These are phyloP conservation scores for Brachyalestes nurse DNA, from an alignment of 2,797 vertebrate species.

Conservation along the genomic window DNA sequence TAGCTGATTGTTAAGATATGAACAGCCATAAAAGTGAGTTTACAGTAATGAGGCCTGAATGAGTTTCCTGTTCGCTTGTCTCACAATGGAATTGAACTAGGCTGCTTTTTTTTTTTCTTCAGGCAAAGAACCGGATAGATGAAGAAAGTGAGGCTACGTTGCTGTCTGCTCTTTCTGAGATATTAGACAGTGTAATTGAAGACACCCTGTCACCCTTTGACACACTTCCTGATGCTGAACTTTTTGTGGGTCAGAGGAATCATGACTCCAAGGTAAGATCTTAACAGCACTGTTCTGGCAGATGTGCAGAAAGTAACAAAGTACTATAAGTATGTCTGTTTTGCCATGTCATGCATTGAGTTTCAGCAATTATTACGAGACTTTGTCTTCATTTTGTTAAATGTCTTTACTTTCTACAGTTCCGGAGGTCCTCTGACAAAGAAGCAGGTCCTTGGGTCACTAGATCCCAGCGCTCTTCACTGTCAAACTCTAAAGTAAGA, in stretches of 20 bases:
- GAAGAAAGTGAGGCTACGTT: conserved; percentile 87
- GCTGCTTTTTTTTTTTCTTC: neutral
- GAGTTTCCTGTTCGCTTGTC: no score
- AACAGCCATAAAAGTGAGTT: no score
- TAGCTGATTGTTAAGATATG: no score
- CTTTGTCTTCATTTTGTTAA: neutral
- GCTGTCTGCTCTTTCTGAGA: conserved; percentile 90
- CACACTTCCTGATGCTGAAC: conserved; percentile 84
- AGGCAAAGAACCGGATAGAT: conserved; percentile 77
- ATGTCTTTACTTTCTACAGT: conserved; percentile 1
- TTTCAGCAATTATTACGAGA: neutral
- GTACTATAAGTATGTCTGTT: neutral
- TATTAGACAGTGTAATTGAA: conserved; percentile 91
- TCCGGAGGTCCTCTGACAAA: conserved; percentile 28
- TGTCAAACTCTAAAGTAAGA: conserved; percentile 34
- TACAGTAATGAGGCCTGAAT: no score
- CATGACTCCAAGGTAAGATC: conserved; percentile 44
- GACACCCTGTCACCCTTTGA: conserved; percentile 93
- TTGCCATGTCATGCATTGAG: neutral
- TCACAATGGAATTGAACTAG: no score
- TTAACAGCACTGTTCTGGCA: neutral
- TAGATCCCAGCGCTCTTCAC: conserved; percentile 6
- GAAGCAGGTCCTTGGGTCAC: neutral
- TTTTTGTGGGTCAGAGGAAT: conserved; percentile 77
- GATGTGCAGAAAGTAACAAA: no score